Evolutionary conservation across 1,140 invertebrate genomes (phyloP).

Genomic region (Zaprionus ornatus): DNA sequence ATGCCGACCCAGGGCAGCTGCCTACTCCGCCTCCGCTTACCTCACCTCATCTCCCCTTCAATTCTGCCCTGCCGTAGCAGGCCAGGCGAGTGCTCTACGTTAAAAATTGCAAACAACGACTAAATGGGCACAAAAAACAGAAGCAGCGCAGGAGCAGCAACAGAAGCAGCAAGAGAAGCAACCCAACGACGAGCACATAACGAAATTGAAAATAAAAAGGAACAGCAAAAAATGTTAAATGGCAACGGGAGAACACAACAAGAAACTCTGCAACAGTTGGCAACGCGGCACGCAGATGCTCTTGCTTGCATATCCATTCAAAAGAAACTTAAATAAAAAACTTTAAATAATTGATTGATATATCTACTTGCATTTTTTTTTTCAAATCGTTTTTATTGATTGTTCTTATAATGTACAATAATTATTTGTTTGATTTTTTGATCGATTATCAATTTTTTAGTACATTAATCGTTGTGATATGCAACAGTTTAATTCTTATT

Average conservation of each 20-base stretch:
- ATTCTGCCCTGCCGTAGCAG: slow-evolving; percentile 10
- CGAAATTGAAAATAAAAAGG: slow-evolving; percentile 72
- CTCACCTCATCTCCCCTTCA: not conserved
- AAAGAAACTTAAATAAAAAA: not conserved
- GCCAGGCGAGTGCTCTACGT: slow-evolving; percentile 54
- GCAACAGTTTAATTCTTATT: not conserved
- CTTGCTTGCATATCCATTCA: not conserved
- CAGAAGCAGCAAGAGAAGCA: slow-evolving; percentile 22
- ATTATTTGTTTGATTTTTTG: no score
- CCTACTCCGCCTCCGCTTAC: slow-evolving; percentile 9
- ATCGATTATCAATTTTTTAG: no score
- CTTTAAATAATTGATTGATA: not conserved
- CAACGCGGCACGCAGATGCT: slow-evolving; percentile 16
- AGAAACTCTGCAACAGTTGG: not conserved
- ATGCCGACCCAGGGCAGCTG: slow-evolving; percentile 55
- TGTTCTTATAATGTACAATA: no score
- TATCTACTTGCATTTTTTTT: not conserved
- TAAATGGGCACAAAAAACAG: slow-evolving; percentile 74
- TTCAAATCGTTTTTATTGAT: no score
- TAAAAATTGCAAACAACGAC: slow-evolving; percentile 78
- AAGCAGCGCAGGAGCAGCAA: slow-evolving; percentile 31
- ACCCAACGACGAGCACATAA: slow-evolving; percentile 50
- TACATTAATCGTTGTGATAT: not conserved
- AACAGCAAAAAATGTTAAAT: slow-evolving; percentile 49
- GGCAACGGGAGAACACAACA: slow-evolving; percentile 36